Evolutionary conservation across 2,888 invertebrate species (phyloP).

Genomic region (Hypolimnas misippus): DNA sequence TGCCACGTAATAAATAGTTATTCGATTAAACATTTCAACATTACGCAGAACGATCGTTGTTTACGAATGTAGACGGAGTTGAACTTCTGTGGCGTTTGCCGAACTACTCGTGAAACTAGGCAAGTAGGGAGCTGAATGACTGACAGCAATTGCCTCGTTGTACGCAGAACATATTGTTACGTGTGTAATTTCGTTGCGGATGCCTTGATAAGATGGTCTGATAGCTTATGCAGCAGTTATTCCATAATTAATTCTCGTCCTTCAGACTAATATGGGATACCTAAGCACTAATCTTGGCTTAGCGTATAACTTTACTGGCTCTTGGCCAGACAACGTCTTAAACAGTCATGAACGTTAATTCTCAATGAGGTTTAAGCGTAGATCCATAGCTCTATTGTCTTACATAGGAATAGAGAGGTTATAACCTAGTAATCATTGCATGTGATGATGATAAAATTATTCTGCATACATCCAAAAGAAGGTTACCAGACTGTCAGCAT

Average conservation of each 20-base stretch:
- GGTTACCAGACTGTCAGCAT: not conserved
- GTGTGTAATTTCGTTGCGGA: conserved; percentile 33
- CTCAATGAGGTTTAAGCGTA: conserved; percentile 29
- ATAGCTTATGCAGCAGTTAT: conserved; percentile 40
- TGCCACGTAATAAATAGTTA: not conserved
- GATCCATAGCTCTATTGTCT: conserved; percentile 11
- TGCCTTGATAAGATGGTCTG: conserved; percentile 35
- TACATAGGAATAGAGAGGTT: conserved; percentile 5
- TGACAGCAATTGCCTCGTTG: conserved; percentile 16
- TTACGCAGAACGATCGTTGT: not conserved
- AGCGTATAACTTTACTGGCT: conserved; percentile 37
- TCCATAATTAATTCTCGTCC: conserved; percentile 41
- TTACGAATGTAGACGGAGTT: not conserved
- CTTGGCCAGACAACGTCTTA: conserved; percentile 31
- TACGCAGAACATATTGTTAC: conserved; percentile 27
- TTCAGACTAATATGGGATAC: conserved; percentile 37
- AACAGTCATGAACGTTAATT: conserved; percentile 32
- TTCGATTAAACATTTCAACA: not conserved
- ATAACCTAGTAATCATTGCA: not conserved
- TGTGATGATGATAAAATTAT: not conserved
- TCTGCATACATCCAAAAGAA: not conserved
- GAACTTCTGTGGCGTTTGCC: conserved; percentile 10
- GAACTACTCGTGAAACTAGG: conserved; percentile 20
- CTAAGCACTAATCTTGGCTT: conserved; percentile 39
- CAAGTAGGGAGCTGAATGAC: not conserved